Evolutionary conservation across 2,797 vertebrate species (phyloP).

Genomic region (Pseudotriccus pelzelni): DNA sequence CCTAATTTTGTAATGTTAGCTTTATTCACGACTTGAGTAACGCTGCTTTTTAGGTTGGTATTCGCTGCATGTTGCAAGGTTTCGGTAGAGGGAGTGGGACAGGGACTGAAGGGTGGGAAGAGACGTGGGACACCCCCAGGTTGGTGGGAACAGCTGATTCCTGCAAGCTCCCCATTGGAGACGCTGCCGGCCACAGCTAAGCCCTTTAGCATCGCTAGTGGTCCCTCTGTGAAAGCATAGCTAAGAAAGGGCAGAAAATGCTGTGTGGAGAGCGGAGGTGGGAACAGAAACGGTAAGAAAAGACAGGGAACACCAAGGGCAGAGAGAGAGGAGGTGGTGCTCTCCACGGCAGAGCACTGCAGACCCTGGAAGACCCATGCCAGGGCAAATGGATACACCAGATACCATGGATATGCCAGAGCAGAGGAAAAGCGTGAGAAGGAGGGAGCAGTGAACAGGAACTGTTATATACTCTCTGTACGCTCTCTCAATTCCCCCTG

Average conservation of each 20-base stretch:
- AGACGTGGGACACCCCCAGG: accelerated
- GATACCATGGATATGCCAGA: not conserved
- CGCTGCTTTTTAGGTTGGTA: not conserved
- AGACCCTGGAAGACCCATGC: not conserved
- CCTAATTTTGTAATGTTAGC: not conserved
- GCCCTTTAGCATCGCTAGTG: not conserved
- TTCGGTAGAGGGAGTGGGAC: not conserved
- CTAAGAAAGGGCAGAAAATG: not conserved
- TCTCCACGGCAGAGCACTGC: not conserved
- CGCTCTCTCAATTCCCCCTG: accelerated
- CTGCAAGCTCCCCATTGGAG: not conserved
- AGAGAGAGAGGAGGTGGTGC: not conserved
- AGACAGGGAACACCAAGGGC: not conserved
- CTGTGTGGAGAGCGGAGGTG: not conserved
- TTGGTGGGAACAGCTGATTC: not conserved
- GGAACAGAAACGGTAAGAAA: not conserved
- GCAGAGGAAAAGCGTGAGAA: not conserved
- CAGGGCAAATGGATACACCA: not conserved
- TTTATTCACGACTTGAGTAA: not conserved
- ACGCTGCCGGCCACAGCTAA: not conserved
- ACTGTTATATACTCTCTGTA: not conserved
- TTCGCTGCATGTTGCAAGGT: accelerated
- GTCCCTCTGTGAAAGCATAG: not conserved
- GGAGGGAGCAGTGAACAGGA: not conserved
- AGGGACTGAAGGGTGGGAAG: not conserved